A percentile compares a stretch with the other conserved stretches of the same genome.
Conservation (phyloP, 2,888 invertebrate genomes). For the Erebia palarica region DNA sequence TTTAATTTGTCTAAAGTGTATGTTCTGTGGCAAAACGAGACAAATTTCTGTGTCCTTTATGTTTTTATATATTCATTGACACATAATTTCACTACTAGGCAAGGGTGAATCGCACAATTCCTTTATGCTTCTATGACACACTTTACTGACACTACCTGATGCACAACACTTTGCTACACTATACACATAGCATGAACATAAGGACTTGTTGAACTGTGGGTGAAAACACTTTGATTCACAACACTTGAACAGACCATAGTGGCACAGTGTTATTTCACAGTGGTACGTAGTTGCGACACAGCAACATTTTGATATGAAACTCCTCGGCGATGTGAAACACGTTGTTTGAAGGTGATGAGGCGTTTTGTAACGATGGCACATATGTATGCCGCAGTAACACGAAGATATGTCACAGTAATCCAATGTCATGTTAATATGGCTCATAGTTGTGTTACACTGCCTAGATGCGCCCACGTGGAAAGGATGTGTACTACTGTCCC, state of each 20-base stretch:
- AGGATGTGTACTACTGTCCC: no score
- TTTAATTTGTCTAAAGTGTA: neutral
- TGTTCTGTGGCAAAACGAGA: neutral
- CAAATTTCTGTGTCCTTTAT: neutral
- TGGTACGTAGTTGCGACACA: neutral
- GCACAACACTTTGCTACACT: constrained; percentile 16
- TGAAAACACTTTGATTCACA: constrained; percentile 1
- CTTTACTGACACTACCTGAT: constrained; percentile 11
- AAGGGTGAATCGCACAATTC: constrained; percentile 4
- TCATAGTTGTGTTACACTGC: neutral
- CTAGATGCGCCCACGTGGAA: no score
- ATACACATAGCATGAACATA: neutral
- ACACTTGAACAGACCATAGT: neutral
- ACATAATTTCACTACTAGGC: neutral
- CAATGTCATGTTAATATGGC: neutral
- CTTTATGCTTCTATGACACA: constrained; percentile 13
- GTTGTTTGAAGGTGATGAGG: neutral
- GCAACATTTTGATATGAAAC: neutral
- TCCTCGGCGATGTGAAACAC: no score
- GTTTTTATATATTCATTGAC: neutral
- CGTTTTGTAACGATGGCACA: neutral
- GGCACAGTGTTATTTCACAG: neutral
- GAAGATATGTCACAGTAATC: neutral
- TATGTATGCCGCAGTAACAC: no score
- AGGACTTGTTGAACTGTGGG: neutral